Evolutionary conservation across 2,113 vertebrate species (phyloP).

Genomic region (Edolisoma coerulescens): DNA sequence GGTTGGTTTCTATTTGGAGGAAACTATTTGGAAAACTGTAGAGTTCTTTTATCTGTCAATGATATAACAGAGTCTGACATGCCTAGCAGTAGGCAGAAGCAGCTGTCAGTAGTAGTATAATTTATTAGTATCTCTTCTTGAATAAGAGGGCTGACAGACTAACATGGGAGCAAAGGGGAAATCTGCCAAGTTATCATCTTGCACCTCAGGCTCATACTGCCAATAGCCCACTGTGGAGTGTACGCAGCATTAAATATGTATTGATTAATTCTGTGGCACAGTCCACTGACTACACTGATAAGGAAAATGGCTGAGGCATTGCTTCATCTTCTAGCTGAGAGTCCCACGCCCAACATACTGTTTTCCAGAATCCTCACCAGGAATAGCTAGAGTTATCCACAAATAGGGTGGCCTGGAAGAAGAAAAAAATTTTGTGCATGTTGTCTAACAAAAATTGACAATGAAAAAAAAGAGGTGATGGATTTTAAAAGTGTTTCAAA

Average conservation of each 20-base stretch:
- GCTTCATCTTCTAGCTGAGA: not conserved
- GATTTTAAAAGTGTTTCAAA: not conserved
- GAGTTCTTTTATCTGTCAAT: conserved; percentile 8
- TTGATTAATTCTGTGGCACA: conserved; percentile 21
- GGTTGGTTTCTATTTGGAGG: conserved; percentile 41
- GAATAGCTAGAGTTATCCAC: not conserved
- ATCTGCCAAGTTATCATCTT: conserved; percentile 21
- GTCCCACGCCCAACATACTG: not conserved
- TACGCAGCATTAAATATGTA: conserved; percentile 23
- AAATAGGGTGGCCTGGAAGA: not conserved
- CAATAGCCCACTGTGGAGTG: not conserved
- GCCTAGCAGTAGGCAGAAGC: conserved; percentile 52
- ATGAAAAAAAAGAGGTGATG: not conserved
- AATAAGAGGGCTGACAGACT: conserved; percentile 8
- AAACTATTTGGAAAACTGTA: conserved; percentile 18
- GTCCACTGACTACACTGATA: not conserved
- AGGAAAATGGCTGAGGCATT: not conserved
- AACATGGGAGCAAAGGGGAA: conserved; percentile 23
- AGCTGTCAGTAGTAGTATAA: conserved; percentile 53
- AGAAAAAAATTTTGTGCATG: not conserved
- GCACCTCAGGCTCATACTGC: conserved; percentile 16
- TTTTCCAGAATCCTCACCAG: not conserved
- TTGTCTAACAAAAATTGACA: not conserved
- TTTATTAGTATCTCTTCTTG: conserved; percentile 45
- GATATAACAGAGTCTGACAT: conserved; percentile 54